These are phyloP conservation scores for Geotrypetes seraphini DNA, from an alignment of 2,797 vertebrate genomes.

Conservation along the genomic window DNA sequence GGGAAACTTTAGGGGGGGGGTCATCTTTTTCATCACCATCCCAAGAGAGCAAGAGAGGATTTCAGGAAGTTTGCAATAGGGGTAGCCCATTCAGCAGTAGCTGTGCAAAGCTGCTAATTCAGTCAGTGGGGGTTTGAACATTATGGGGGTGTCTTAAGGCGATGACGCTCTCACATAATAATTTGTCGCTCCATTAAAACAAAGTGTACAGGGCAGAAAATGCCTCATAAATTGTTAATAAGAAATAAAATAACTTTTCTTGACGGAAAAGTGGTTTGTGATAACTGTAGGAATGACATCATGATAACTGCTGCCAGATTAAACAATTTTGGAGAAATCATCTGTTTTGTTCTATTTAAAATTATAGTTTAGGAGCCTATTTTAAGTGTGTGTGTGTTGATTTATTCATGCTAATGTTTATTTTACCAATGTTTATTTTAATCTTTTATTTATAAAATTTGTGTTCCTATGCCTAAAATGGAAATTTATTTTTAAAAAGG, in stretches of 20 bases:
- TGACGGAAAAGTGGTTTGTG: conserved; percentile 36
- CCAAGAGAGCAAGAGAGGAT: no score
- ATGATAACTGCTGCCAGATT: conserved; percentile 25
- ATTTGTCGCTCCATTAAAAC: no score
- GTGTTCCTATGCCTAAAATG: conserved; percentile 32
- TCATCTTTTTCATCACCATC: no score
- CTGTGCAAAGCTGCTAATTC: no score
- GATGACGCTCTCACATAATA: no score
- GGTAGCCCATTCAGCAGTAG: no score
- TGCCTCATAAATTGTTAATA: conserved; percentile 19
- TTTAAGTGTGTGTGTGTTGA: no score
- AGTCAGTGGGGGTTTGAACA: no score
- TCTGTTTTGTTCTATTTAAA: conserved; percentile 42
- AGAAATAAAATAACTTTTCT: conserved; percentile 29
- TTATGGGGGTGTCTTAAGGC: no score
- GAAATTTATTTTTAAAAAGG: conserved; percentile 23
- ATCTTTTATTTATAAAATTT: conserved; percentile 35
- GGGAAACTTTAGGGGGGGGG: neutral
- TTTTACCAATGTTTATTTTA: conserved; percentile 30
- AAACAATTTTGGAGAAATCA: conserved; percentile 44
- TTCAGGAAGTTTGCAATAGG: no score
- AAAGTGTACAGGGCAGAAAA: no score
- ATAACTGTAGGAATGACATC: conserved; percentile 36
- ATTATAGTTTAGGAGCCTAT: no score
- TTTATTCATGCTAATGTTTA: conserved; percentile 26